Evolutionary conservation across 2,888 invertebrate genomes (phyloP).

Genomic region (Eudasyphora cyanicolor): DNA sequence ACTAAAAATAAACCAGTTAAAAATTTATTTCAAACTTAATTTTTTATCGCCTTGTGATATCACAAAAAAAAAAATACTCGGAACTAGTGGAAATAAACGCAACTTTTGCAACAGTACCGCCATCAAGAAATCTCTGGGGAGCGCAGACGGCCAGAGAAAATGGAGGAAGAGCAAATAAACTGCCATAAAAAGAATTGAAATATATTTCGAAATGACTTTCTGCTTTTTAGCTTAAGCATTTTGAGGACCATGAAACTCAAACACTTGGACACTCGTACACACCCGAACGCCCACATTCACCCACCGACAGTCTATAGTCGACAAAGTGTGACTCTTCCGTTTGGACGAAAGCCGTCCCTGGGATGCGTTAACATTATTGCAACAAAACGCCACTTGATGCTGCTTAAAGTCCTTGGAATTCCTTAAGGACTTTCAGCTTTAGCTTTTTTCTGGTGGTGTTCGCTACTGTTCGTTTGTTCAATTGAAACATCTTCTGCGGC

Average conservation of each 20-base stretch:
- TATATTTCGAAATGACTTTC: constrained; percentile 47
- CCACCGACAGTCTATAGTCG: not conserved
- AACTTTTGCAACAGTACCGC: not conserved
- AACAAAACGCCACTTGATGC: constrained; percentile 32
- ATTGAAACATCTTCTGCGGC: constrained; percentile 66
- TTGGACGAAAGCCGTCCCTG: not conserved
- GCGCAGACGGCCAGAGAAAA: not conserved
- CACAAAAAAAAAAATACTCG: not conserved
- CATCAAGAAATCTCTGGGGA: not conserved
- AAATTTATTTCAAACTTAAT: not conserved
- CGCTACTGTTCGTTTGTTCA: constrained; percentile 63
- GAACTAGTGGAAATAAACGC: too few species aligned
- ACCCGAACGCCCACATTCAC: not conserved
- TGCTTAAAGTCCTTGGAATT: constrained; percentile 26
- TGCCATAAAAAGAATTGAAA: constrained; percentile 50
- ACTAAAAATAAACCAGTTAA: not conserved
- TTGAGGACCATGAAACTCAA: too few species aligned
- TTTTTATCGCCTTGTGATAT: not conserved
- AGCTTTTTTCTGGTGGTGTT: constrained; percentile 67
- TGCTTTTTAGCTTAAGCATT: not conserved
- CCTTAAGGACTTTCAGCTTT: constrained; percentile 52
- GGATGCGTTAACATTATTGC: constrained; percentile 13
- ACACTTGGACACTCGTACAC: too few species aligned
- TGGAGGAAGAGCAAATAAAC: constrained; percentile 34
- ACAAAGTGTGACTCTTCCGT: not conserved